Evolutionary conservation across 2,113 vertebrate species (phyloP).

Genomic region (Triplophysa siluroides): DNA sequence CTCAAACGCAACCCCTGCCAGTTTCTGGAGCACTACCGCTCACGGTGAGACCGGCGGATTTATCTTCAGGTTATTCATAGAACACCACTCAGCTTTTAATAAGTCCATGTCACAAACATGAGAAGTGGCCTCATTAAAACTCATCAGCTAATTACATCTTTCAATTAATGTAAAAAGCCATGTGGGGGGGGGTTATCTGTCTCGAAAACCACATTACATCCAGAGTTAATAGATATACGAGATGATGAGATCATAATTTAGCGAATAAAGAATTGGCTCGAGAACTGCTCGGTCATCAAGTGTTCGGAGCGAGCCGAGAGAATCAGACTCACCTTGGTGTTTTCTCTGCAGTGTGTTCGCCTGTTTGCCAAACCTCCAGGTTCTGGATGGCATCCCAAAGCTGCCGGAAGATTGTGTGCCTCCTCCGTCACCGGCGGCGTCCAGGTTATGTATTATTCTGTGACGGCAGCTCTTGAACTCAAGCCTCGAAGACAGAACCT

Average conservation of each 20-base stretch:
- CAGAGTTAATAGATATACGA: conserved; percentile 1
- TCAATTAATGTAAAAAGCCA: neutral
- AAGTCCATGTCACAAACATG: conserved; percentile 14
- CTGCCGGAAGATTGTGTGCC: conserved; percentile 83
- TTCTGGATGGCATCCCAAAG: conserved; percentile 88
- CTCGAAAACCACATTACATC: neutral
- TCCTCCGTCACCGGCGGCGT: conserved; percentile 66
- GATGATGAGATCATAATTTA: neutral
- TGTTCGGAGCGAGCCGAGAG: neutral
- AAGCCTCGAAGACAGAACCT: neutral
- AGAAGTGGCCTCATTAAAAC: neutral
- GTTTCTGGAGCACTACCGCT: conserved; percentile 86
- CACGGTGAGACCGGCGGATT: conserved; percentile 75
- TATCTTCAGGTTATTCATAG: neutral
- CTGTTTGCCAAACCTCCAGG: conserved; percentile 92
- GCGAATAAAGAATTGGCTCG: neutral
- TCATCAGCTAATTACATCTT: conserved; percentile 14
- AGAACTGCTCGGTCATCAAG: neutral
- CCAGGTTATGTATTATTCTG: conserved; percentile 81
- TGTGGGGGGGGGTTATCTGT: neutral
- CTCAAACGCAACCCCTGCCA: conserved; percentile 89
- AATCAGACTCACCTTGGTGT: conserved; percentile 23
- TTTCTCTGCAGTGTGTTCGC: conserved; percentile 83
- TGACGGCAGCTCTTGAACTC: conserved; percentile 60
- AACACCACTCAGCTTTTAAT: conserved; percentile 13